A percentile compares a stretch with the other conserved stretches of the same genome.
Conservation (phyloP, 2,888 invertebrate species). For the Apeira syringaria region DNA sequence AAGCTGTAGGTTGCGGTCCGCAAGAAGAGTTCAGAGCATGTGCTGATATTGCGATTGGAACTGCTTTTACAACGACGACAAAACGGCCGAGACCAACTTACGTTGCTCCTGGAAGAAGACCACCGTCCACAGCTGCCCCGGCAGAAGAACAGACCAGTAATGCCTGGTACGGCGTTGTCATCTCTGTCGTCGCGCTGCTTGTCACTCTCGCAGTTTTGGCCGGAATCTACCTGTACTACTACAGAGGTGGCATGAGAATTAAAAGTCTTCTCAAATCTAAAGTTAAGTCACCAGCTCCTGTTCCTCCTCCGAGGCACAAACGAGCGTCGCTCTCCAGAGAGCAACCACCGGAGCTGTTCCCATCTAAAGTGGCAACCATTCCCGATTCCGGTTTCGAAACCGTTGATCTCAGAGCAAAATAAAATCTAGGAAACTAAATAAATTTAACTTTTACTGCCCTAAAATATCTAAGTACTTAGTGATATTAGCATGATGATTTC, state of each 20-base stretch:
- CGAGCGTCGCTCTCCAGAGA: slow-evolving; percentile 67
- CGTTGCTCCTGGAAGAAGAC: slow-evolving; percentile 66
- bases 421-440: slow-evolving; percentile 21
- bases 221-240: slow-evolving; percentile 89
- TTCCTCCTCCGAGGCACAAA: slow-evolving; percentile 74
- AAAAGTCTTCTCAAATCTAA: slow-evolving; percentile 85
- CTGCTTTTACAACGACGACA: slow-evolving; percentile 70
- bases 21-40: slow-evolving; percentile 95
- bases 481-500: slow-evolving; percentile 32
- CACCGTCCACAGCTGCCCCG: slow-evolving; percentile 68
- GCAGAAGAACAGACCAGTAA: slow-evolving; percentile 70
- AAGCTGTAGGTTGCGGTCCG: slow-evolving; percentile 93
- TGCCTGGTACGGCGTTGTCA: slow-evolving; percentile 82
- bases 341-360: slow-evolving; percentile 60
- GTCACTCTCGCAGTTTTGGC: slow-evolving; percentile 86
- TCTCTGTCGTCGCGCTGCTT: slow-evolving; percentile 86
- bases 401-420: slow-evolving; percentile 69
- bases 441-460: slow-evolving; percentile 27
- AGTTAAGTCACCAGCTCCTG: slow-evolving; percentile 58
- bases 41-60: slow-evolving; percentile 90
- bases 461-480: slow-evolving; percentile 32
- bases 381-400: slow-evolving; percentile 78
- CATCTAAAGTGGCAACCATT: slow-evolving; percentile 59
- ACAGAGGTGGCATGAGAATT: slow-evolving; percentile 87
- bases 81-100: slow-evolving; percentile 71